Evolutionary conservation across 2,797 vertebrate species (phyloP), one percentile per base, ranked within the genome.

Genomic region (Cygnus olor): DNA sequence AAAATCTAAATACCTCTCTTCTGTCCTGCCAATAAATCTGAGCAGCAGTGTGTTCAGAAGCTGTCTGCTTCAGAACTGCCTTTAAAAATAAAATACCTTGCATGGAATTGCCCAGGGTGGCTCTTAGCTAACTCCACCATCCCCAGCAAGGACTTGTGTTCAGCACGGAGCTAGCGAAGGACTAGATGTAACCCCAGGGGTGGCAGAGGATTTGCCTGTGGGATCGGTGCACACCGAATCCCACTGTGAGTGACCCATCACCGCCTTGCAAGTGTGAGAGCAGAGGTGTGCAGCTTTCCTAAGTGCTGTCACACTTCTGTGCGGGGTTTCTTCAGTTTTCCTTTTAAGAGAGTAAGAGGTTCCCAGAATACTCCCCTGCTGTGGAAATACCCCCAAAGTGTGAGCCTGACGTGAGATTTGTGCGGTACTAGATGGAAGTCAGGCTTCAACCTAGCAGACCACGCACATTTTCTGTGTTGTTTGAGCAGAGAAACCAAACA

Each of bases 351-450:
- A 61, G 25, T 10, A 40, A 70, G 36, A 8, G 36, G 49, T 88
- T 86, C 44, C 84, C 60, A n/a, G 32, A 4, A 66, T 73, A n/a
- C 66, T 84, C 54, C 54, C 71, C 64, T 2, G 0, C 40, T 57
- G n/a, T 53, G 70, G 82, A 92, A 96, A 80, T 72, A 73, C 70
- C 68, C 89, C 28, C 61, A 47, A 9, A 80, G 34, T 40, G 82
- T 58, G 47, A 64, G 47, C 27, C 47, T 51, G 89, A 22, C 1
- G 0, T 9, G 45, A 58, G 22, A 9, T 42, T 81, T 25, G 3
- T 7, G 17, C 18, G 51, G 47, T 22, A 4, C 56, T 27, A 28
- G 30, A 6, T 81, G 57, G 69, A 83, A 65, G 32, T 54, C 47
- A 12, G 42, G 36, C 30, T 70, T 47, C 10, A 24, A 38, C 17